Conservation (phyloP, 2,113 vertebrate genomes). For the Cyphomyrus plagiostoma region DNA sequence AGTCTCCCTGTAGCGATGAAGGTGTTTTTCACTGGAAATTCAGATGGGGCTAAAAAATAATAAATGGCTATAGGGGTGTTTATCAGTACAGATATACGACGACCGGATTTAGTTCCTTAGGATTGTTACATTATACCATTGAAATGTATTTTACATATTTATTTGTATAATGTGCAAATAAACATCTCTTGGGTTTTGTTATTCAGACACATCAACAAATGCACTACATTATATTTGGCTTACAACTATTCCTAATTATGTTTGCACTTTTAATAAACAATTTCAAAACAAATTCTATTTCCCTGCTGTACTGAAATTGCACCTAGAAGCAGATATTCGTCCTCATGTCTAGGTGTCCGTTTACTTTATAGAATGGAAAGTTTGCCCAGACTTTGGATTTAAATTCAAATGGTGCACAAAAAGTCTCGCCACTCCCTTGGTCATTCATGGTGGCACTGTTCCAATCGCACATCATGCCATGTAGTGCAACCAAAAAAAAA, state of each 20-base stretch:
- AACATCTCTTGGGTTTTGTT: background rate
- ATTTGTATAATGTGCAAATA: background rate
- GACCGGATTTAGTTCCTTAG: background rate
- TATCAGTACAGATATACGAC: background rate
- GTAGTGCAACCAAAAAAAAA: background rate
- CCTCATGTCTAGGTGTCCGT: background rate
- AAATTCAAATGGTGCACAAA: background rate
- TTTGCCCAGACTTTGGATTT: background rate
- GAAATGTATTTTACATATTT: background rate
- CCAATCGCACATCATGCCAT: background rate
- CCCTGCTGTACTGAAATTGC: background rate
- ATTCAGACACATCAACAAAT: background rate
- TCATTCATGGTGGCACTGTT: background rate
- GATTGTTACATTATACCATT: background rate
- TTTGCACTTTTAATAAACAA: background rate
- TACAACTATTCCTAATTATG: background rate
- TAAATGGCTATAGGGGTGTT: background rate
- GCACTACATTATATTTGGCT: background rate
- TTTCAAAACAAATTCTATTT: background rate
- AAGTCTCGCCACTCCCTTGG: background rate
- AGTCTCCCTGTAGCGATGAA: background rate
- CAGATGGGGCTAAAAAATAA: background rate
- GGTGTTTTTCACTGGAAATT: background rate
- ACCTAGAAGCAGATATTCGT: background rate
- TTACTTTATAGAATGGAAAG: background rate